These are phyloP conservation scores for Mactromeris polynyma DNA, from an alignment of 2,888 invertebrate genomes.

Conservation along the genomic window DNA sequence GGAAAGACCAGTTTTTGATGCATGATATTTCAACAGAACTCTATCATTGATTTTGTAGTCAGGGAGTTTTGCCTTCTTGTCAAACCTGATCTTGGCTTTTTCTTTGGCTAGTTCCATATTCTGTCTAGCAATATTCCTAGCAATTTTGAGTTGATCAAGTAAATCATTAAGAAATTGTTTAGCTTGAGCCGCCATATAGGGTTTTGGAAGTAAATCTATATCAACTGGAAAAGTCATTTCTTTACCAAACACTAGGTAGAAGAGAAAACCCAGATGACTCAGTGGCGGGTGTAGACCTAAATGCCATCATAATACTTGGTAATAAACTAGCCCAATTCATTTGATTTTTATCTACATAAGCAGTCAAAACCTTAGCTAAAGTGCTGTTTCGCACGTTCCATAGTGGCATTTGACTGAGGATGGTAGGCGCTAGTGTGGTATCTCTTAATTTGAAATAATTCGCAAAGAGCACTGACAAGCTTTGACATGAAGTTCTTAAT, in stretches of 20 bases:
- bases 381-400: conserved; percentile 58
- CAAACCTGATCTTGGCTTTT: conserved; percentile 23
- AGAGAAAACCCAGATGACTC: conserved; percentile 24
- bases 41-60: conserved; percentile 20
- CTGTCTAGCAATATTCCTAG: conserved; percentile 8
- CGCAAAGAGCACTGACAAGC: too few relatives aligned
- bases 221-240: too few relatives aligned
- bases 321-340: background rate
- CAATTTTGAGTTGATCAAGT: conserved; percentile 19
- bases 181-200: background rate
- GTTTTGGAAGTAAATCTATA: conserved; percentile 44
- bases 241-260: too few relatives aligned
- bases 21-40: background rate
- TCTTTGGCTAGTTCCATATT: conserved; percentile 17
- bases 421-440: conserved; percentile 63
- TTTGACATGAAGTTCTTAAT: conserved; percentile 65
- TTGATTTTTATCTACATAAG: conserved; percentile 20
- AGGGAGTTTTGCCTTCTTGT: conserved; percentile 21
- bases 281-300: too few relatives aligned
- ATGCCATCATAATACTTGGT: conserved; percentile 19
- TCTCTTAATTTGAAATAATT: conserved; percentile 66
- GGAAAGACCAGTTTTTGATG: background rate
- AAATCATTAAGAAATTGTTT: conserved; percentile 14
- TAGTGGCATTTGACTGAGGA: conserved; percentile 62
- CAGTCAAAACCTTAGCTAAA: conserved; percentile 50